phyloP scores from a whole-genome alignment of 2,888 invertebrate genomes.

The Trichacis sp. region DNA sequence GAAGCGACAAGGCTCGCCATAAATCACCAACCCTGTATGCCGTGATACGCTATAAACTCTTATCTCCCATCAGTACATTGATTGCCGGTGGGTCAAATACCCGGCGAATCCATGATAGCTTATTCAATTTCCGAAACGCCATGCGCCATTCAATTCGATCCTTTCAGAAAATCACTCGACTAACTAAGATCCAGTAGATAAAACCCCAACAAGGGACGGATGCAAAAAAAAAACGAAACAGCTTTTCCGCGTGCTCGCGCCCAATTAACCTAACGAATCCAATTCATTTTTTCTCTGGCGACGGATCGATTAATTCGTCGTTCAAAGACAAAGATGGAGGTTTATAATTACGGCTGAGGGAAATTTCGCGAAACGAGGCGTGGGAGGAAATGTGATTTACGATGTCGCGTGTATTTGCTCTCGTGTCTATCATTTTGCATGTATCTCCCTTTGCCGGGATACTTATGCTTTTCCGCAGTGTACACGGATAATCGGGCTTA shows the following conservation, averaged over 20 bases:
- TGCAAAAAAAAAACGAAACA: not conserved
- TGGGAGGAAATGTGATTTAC: conserved; percentile 31
- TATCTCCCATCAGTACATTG: conserved; percentile 66
- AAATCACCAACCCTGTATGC: conserved; percentile 58
- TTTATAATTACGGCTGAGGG: conserved; percentile 17
- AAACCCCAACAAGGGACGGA: conserved; percentile 6
- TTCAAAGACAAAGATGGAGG: not conserved
- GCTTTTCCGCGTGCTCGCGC: not conserved
- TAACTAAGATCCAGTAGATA: conserved; percentile 25
- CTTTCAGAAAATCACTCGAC: conserved; percentile 42
- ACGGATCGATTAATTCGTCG: too few species aligned
- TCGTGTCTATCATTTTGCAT: conserved; percentile 53
- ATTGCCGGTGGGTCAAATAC: conserved; percentile 65
- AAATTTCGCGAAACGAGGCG: conserved; percentile 25
- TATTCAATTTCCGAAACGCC: conserved; percentile 67
- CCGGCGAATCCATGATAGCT: conserved; percentile 59
- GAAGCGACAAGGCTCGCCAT: conserved; percentile 55
- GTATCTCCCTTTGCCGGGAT: conserved; percentile 46
- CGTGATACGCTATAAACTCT: conserved; percentile 56
- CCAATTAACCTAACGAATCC: not conserved
- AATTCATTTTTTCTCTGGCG: not conserved
- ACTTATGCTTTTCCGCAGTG: conserved; percentile 55
- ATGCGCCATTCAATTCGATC: conserved; percentile 63
- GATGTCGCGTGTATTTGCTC: conserved; percentile 48
- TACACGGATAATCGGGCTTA: conserved; percentile 66